phyloP scores from a whole-genome alignment of 2,797 vertebrate genomes.

The Spheniscus humboldti region DNA sequence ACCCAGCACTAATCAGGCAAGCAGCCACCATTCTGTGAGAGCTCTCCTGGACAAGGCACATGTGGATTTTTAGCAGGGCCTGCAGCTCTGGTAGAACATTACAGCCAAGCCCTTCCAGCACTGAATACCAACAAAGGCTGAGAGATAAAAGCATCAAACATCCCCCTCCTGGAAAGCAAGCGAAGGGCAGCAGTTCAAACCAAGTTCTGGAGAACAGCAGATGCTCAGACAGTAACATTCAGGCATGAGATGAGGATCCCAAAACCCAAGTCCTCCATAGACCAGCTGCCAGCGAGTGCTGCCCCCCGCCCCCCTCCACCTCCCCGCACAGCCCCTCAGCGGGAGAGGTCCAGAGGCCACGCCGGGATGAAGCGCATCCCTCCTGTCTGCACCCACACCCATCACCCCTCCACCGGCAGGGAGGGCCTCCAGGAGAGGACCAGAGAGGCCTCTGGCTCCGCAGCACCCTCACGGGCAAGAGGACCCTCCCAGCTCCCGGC shows the following conservation, averaged over 20 bases:
- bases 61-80: slow-evolving; percentile 41
- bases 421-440: background rate
- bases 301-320: background rate
- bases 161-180: slow-evolving; percentile 43
- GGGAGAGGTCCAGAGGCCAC: background rate
- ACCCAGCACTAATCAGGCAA: slow-evolving; percentile 41
- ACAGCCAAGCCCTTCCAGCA: slow-evolving; percentile 47
- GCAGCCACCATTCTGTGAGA: background rate
- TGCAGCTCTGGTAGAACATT: slow-evolving; percentile 48
- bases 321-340: background rate
- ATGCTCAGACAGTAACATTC: background rate
- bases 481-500: background rate
- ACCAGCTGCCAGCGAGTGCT: background rate
- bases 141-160: slow-evolving; percentile 51
- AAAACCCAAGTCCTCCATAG: background rate
- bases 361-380: background rate
- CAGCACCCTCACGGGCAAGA: background rate
- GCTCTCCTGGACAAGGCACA: slow-evolving; percentile 39
- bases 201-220: slow-evolving; percentile 49
- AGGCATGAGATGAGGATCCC: slow-evolving; percentile 3
- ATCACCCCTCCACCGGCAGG: background rate
- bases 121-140: slow-evolving; percentile 44
- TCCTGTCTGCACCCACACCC: background rate
- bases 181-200: slow-evolving; percentile 49
- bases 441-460: background rate